Evolutionary conservation across 2,888 invertebrate genomes (phyloP), one percentile per base, ranked within the genome.

Genomic region (Aphidius colemani): DNA sequence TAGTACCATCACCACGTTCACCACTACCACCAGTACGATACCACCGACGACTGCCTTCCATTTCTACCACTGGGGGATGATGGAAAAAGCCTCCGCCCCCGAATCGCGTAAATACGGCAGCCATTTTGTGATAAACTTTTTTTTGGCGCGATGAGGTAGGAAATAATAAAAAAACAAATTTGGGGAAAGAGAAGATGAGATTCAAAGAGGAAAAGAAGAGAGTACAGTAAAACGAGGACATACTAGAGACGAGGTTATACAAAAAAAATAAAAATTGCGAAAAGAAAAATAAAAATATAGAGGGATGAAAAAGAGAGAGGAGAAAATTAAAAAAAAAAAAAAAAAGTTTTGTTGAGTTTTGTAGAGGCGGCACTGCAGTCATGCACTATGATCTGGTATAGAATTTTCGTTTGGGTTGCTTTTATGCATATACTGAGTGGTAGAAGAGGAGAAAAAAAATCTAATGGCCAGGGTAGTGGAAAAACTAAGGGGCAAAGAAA

Each of bases 41-140:
- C 30, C 30, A 30, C 30, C 30, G 30, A 30, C 30, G 30, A 30
- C 53, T 39, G 61, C 43, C 63, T 53, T 39, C 66, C 64, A 66
- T 66, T 64, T 55, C 69, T 66, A 69, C 66, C 66, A 61, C 64
- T 48, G 67, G 67, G 64, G 66, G 53, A 66, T 40, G 59, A 44
- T 59, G 71, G 68, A 75, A 75, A 75, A 74, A 73, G 72, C 72
- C 74, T 72, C 75, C 75, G 75, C 77, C 79, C 72, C 76, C 75
- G 78, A 78, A 78, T 78, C 77, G 75, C 81, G 80, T 81, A 81
- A 82, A 82, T 81, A 81, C 80, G 80, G 81, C 81, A 79, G 79
- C 81, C 81, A 81, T 82, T 79, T 78, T 78, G 77, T 75, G 77
- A 77, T 77, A 75, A 77, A 77, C 75, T 76, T 76, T 78, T 76